Base-by-base conservation (phyloP, 2,797 vertebrate species). In the Huso huso region DNA sequence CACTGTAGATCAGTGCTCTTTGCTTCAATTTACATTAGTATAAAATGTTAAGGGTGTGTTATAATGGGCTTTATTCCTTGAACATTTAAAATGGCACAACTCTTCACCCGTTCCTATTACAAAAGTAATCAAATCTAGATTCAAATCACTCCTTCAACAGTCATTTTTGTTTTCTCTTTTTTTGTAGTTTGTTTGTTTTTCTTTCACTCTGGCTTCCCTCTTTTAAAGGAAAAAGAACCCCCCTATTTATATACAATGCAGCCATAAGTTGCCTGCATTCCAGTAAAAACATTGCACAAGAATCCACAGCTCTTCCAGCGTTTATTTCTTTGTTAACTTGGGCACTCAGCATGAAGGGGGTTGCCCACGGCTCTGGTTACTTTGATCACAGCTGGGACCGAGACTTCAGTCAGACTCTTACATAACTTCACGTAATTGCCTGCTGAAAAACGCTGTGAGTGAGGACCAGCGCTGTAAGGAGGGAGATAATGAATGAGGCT, bases 331-430 rank as follows among this genome's bases (percentile, higher is more conserved):
- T 58, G 55, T 58, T 11, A 58, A 58, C 11, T 58, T 58, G 55
- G 55, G 12, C 13, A 58, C 11, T 58, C 55, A 58, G 55, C 55
- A 58, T 58, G 55, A 11, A 58, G 13, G 13, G 12, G 55, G 9
- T 58, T 58, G 55, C 55, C 55, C 13, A 12, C 6, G 55, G 55
- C 55, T 58, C 3, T 58, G 55, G 55, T 58, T 11, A 12, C 55
- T 58, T 58, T 58, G 55, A 58, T 58, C 55, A 58, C 55, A 58
- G 55, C 55, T 58, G 55, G 55, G 55, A 58, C 55, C 13, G 8
- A 58, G 55, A 58, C 55, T 58, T 10, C 11, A 58, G 55, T n/a
- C 55, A 37, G 23, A 58, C 55, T 58, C 12, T 58, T 58, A n/a
- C 55, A 37, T 37, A 37, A 37, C 23, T 37, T n/a, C 55, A 58